A percentile compares a stretch with the other conserved stretches of the same genome.
Evolutionary conservation across 2,888 invertebrate species (phyloP).

Genomic region (Oscheius sp.): DNA sequence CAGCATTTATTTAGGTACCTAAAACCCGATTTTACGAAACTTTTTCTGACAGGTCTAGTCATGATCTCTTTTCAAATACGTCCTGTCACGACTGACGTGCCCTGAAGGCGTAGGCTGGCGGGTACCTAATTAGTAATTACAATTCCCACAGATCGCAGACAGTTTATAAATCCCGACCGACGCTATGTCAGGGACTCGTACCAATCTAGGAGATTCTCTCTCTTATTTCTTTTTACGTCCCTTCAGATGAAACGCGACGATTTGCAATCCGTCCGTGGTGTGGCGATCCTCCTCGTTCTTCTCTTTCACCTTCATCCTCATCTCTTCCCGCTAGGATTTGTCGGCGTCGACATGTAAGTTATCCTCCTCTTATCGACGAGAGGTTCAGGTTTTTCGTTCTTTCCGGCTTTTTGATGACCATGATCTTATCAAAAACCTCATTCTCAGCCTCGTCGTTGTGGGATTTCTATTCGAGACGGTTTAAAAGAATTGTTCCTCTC

Average conservation of each 20-base stretch:
- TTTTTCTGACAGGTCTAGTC: no score
- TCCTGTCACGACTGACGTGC: no score
- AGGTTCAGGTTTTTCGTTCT: conserved; percentile 30
- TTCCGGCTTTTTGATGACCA: conserved; percentile 23
- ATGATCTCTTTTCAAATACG: no score
- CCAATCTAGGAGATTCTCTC: no score
- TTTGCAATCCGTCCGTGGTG: conserved; percentile 24
- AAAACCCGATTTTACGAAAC: no score
- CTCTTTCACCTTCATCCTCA: conserved; percentile 22
- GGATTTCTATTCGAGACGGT: conserved; percentile 24
- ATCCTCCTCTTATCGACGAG: background rate
- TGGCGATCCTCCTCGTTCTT: conserved; percentile 31
- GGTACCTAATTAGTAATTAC: no score
- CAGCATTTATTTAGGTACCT: no score
- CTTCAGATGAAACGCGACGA: conserved; percentile 27
- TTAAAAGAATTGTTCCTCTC: conserved; percentile 28
- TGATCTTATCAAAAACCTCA: conserved; percentile 13
- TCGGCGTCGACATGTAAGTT: conserved; percentile 30
- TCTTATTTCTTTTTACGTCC: no score
- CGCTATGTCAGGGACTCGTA: no score
- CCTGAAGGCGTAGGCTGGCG: no score
- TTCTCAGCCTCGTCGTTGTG: background rate
- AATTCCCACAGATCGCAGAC: no score
- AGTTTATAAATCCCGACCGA: no score
- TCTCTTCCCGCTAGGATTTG: conserved; percentile 17